These are phyloP conservation scores for Lasiommata megera DNA, from an alignment of 2,888 invertebrate genomes.

Conservation along the genomic window DNA sequence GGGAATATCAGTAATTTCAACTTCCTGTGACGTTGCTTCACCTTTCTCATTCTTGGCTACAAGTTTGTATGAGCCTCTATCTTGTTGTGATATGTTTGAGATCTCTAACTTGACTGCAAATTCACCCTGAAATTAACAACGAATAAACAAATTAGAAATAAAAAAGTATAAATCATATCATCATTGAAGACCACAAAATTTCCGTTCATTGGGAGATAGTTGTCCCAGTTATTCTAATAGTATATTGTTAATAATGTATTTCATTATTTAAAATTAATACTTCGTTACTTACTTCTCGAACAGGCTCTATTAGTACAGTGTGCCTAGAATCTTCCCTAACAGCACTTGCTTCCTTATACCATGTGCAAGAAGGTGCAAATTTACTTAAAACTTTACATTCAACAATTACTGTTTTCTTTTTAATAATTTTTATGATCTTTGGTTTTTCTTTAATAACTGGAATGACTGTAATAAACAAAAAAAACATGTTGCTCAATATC, in stretches of 20 bases:
- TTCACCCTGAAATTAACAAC: slow-evolving; percentile 84
- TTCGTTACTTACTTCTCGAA: slow-evolving; percentile 89
- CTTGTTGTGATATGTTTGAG: slow-evolving; percentile 88
- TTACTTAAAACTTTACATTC: slow-evolving; percentile 96
- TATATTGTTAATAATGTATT: no score
- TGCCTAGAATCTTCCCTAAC: slow-evolving; percentile 90
- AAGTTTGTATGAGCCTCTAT: slow-evolving; percentile 94
- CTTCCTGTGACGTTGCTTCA: slow-evolving; percentile 93
- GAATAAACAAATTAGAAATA: no score
- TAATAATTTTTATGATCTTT: slow-evolving; percentile 93
- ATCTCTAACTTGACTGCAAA: slow-evolving; percentile 95
- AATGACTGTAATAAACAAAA: slow-evolving; percentile 83
- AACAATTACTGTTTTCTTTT: slow-evolving; percentile 95
- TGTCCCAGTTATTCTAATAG: no score
- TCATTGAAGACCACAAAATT: no score
- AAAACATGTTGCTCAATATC: background rate
- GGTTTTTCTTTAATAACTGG: slow-evolving; percentile 97
- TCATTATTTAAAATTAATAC: slow-evolving; percentile 20
- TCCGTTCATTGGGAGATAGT: no score
- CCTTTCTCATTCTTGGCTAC: slow-evolving; percentile 96
- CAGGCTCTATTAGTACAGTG: slow-evolving; percentile 88
- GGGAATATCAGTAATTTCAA: slow-evolving; percentile 92
- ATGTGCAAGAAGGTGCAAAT: slow-evolving; percentile 95
- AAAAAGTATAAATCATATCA: no score
- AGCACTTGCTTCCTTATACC: slow-evolving; percentile 93